Evolutionary conservation across 1,140 invertebrate species (phyloP).

Genomic region (Bombyx mandarina): DNA sequence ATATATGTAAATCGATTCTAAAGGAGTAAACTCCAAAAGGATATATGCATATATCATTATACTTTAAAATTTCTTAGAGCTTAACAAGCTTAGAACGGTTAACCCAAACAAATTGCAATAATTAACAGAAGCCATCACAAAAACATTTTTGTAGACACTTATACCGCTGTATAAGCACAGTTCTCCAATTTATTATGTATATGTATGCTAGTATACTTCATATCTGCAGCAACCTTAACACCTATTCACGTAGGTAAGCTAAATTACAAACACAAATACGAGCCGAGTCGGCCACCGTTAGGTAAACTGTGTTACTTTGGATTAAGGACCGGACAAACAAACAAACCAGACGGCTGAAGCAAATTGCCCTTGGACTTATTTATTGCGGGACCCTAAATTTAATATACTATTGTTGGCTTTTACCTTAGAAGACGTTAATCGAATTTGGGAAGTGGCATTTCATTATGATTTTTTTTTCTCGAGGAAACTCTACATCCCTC

Average conservation of each 20-base stretch:
- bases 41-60: no score
- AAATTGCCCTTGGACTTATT: constrained; percentile 30
- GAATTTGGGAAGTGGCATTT: neutral
- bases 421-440: constrained; percentile 7
- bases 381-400: constrained; percentile 25
- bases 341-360: constrained; percentile 18
- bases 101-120: no score
- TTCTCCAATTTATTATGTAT: no score
- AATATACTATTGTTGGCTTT: constrained; percentile 14
- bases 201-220: no score
- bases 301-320: constrained; percentile 38
- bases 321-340: constrained; percentile 33
- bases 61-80: no score
- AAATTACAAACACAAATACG: constrained; percentile 34
- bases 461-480: neutral
- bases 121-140: no score
- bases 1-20: no score
- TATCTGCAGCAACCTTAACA: neutral
- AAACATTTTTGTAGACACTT: no score
- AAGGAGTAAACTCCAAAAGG: no score
- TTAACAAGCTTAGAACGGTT: no score
- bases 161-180: no score
- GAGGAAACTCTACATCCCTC: no score
- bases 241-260: constrained; percentile 9
- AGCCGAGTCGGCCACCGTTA: constrained; percentile 23